Percentiles rank a stretch among this genome's conserved stretches.
Evolutionary conservation across 2,888 invertebrate genomes (phyloP).

Genomic region (Philonicus albiceps): DNA sequence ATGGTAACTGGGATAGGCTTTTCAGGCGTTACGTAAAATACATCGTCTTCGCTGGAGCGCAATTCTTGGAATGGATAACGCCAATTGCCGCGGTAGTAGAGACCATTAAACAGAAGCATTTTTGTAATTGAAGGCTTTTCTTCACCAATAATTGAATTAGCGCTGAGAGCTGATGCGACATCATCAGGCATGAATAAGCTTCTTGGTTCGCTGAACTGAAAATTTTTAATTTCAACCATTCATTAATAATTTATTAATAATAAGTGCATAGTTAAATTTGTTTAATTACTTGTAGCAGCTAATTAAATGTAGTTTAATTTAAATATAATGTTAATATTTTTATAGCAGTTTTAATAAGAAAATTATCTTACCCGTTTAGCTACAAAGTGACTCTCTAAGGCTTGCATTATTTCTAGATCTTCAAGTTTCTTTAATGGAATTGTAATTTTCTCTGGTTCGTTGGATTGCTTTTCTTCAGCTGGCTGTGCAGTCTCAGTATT

Average conservation of each 20-base stretch:
- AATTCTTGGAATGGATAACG: slow-evolving; percentile 69
- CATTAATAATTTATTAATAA: too few relatives aligned
- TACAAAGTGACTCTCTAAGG: slow-evolving; percentile 62
- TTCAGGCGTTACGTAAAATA: slow-evolving; percentile 71
- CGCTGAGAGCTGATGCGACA: slow-evolving; percentile 69
- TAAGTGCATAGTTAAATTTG: neutral
- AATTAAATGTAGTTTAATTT: too few relatives aligned
- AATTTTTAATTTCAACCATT: neutral
- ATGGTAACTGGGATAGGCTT: slow-evolving; percentile 71
- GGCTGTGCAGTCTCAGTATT: slow-evolving; percentile 55
- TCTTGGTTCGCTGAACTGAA: slow-evolving; percentile 60
- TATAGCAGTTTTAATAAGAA: neutral
- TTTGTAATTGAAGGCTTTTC: slow-evolving; percentile 63
- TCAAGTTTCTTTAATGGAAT: slow-evolving; percentile 65
- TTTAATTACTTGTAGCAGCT: neutral
- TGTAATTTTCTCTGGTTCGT: slow-evolving; percentile 67
- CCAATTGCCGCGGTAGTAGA: slow-evolving; percentile 84
- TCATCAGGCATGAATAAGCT: slow-evolving; percentile 66
- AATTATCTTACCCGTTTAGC: slow-evolving; percentile 54
- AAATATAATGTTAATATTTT: too few relatives aligned
- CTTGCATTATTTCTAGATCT: slow-evolving; percentile 69
- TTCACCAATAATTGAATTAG: slow-evolving; percentile 69
- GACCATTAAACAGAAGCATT: slow-evolving; percentile 77
- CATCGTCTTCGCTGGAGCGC: slow-evolving; percentile 62
- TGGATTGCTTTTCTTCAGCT: slow-evolving; percentile 65